Conservation (phyloP, 2,113 vertebrate species). For the Podocnemis expansa region DNA sequence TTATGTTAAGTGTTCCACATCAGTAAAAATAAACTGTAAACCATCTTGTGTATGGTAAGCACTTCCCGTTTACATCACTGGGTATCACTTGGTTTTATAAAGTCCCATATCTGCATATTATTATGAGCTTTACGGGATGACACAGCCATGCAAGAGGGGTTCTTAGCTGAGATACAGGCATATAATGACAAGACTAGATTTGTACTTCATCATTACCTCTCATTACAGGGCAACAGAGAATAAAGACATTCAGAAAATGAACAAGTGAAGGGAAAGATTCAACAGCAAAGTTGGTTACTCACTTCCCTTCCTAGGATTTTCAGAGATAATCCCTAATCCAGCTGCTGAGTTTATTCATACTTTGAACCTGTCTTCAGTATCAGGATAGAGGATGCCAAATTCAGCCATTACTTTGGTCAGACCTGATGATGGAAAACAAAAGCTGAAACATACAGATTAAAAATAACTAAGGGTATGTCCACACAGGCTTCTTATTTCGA, state of each 20-base stretch:
- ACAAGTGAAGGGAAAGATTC: not conserved
- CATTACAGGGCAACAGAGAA: not conserved
- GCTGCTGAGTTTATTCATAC: not conserved
- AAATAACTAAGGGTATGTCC: too few species aligned
- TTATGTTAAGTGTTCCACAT: not conserved
- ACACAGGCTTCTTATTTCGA: too few species aligned
- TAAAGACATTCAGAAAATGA: not conserved
- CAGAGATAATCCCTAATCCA: not conserved
- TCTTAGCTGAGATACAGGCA: not conserved
- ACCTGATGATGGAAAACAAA: not conserved
- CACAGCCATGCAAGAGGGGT: not conserved
- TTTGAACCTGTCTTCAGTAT: not conserved
- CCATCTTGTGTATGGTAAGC: not conserved
- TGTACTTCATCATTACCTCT: not conserved
- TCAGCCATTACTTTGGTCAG: not conserved
- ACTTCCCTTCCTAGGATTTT: not conserved
- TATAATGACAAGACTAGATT: not conserved
- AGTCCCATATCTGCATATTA: not conserved
- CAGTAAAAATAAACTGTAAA: not conserved
- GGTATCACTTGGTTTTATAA: not conserved
- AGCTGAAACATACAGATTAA: not conserved
- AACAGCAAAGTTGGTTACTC: not conserved
- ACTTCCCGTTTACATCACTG: not conserved
- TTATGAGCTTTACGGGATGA: not conserved
- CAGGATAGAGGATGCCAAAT: not conserved